Conservation (phyloP, 2,888 invertebrate genomes). For the Tanypteryx hageni region DNA sequence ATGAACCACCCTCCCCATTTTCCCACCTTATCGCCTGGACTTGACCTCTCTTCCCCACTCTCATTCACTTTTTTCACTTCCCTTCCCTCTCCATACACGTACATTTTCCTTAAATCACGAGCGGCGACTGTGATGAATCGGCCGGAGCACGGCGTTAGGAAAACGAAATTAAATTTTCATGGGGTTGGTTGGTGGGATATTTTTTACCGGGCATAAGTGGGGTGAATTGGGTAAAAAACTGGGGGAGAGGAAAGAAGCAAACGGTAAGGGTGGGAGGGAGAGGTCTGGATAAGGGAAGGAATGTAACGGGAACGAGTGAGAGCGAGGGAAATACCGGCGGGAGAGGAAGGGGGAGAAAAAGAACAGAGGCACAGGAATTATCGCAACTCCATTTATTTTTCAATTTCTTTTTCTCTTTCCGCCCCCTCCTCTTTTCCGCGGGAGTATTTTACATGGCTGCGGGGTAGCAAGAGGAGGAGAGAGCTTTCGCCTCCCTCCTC, state of each 20-base stretch:
- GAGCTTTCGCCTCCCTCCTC: background rate
- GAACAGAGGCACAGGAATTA: conserved; percentile 8
- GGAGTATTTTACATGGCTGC: conserved; percentile 15
- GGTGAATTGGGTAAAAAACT: background rate
- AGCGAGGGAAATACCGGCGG: background rate
- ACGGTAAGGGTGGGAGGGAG: background rate
- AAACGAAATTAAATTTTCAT: conserved; percentile 32
- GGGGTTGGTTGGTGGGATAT: background rate
- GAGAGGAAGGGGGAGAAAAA: background rate
- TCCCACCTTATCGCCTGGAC: background rate
- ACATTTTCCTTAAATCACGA: background rate
- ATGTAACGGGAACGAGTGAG: background rate
- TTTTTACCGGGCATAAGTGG: background rate
- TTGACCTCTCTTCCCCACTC: background rate
- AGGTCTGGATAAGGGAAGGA: background rate
- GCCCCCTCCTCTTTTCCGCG: background rate
- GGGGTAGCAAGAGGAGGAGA: background rate
- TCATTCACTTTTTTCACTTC: background rate
- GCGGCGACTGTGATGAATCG: conserved; percentile 10
- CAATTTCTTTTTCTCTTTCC: conserved; percentile 23
- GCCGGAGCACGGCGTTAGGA: background rate
- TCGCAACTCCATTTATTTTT: conserved; percentile 55
- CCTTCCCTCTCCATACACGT: background rate
- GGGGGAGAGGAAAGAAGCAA: background rate
- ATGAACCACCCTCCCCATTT: background rate